Evolutionary conservation across 2,888 invertebrate species (phyloP), one percentile per base, ranked within the genome.

Genomic region (Drosophila anomalata): DNA sequence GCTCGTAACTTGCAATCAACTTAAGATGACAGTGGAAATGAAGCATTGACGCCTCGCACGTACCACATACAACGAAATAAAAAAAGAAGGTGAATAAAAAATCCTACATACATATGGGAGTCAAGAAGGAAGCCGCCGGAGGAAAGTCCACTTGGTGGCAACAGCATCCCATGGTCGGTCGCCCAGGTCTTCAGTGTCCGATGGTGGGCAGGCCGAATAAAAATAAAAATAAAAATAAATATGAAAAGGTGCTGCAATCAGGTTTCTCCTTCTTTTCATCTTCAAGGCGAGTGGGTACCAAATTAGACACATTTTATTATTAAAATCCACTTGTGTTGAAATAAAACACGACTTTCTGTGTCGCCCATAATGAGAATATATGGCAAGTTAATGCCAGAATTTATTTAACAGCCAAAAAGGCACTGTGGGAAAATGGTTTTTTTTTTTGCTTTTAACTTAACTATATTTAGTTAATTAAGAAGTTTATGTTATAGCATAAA

Each of bases 321-420:
- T 85, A 81, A 90, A 90, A 90, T 91, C 88, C 89, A 91, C 90
- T 91, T 91, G 90, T 91, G 91, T 90, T 91, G 90, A 91, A 90
- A 91, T 91, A 90, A 91, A 91, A 90, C 91, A 91, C 89, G 91
- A 88, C 90, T 91, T 91, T 91, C 89, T 88, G 88, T 91, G 91
- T 91, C 91, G 89, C 81, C 87, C 88, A 90, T 91, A 91, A 91
- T 91, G 91, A 91, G 91, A 91, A 91, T 91, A 91, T 91, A 91
- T 90, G 89, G 91, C 90, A 87, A 90, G 89, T 90, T 90, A 90
- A 91, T 90, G 88, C 90, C 90, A 88, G 82, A 89, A 90, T 90
- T 90, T 91, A 91, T 91, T 91, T 91, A 90, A 90, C 86, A 85
- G 82, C 33, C 36, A 36, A 17, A 29, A 14, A 14, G 17, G 33